Base-by-base conservation (phyloP, 2,113 vertebrate genomes). In the Pseudopipra pipra region DNA sequence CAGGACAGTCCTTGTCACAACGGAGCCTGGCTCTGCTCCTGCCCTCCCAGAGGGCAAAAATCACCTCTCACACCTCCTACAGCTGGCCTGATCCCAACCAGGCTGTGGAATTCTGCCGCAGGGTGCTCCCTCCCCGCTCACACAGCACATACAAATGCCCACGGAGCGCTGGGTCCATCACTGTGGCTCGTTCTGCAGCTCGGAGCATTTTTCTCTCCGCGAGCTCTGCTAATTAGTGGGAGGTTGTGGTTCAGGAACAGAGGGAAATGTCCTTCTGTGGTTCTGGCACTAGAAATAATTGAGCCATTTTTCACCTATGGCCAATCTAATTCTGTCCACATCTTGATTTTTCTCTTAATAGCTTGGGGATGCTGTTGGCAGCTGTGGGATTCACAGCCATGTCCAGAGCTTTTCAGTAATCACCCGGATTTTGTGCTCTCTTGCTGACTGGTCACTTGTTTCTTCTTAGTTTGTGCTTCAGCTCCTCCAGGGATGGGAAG, bases 261-360 rank as follows among this genome's bases (percentile, higher is more conserved):
- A 68, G 90, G 90, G 85, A 96, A 95, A 78, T 56, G 92, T 88
- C 96, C 92, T 93, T 88, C 87, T 86, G 59, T 80, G 95, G 75
- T 85, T 94, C 91, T 95, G 93, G 94, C 94, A 52, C 74, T 33
- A 51, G 85, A 67, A 93, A 91, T 96, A 97, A 94, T 95, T 94
- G 95, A 96, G 85, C 87, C 87, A 63, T 94, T 94, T 96, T 97
- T 94, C 93, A 96, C 95, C 93, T 94, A 59, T 74, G 92, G 92
- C 93, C 47, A 81, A 54, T 93, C 87, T 78, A 80, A 82, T 67
- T 87, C 93, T 63, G 72, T 67, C 85, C 93, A 86, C 78, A 66
- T 95, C 93, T 95, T 88, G 95, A 88, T 95, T 95, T 96, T 95
- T 87, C 59, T 85, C 76, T 88, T 90, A 88, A 81, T 84, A 74